Conservation (phyloP, 2,113 vertebrate genomes). For the Lophius piscatorius region DNA sequence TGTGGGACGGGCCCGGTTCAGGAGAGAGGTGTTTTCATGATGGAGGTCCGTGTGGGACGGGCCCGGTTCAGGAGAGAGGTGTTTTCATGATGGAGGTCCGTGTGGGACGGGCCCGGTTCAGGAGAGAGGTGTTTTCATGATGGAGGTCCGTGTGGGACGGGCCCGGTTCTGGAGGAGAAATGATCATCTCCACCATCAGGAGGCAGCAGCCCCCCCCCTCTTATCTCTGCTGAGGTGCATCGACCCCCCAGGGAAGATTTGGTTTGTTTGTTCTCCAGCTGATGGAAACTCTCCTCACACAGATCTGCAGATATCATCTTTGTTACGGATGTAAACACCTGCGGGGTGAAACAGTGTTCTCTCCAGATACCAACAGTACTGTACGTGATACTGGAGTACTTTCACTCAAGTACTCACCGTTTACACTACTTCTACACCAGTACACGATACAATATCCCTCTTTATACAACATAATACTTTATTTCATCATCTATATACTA, state of each 20-base stretch:
- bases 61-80: constrained; percentile 6
- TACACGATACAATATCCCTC: no score
- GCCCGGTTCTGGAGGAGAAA: constrained; percentile 44
- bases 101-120: constrained; percentile 28
- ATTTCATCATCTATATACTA: no score
- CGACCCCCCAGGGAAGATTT: constrained; percentile 8
- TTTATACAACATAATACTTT: no score
- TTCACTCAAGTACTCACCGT: constrained; percentile 4
- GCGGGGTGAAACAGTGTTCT: constrained; percentile 13
- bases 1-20: no score
- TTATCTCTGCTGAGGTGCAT: constrained; percentile 16
- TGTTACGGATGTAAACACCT: constrained; percentile 21
- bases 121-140: constrained; percentile 43
- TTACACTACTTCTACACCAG: no score
- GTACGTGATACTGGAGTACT: not conserved
- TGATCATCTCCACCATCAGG: constrained; percentile 60
- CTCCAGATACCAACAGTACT: constrained; percentile 8
- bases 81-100: not conserved
- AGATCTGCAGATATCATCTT: constrained; percentile 9
- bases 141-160: constrained; percentile 33
- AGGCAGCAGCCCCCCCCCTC: constrained; percentile 58
- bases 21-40: not conserved
- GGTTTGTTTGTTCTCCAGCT: constrained; percentile 40
- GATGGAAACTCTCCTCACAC: not conserved
- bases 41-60: constrained; percentile 11